Percentiles rank a stretch among this genome's conserved stretches.
Conservation (phyloP, 1,140 invertebrate genomes). For the Magallana angulata region DNA sequence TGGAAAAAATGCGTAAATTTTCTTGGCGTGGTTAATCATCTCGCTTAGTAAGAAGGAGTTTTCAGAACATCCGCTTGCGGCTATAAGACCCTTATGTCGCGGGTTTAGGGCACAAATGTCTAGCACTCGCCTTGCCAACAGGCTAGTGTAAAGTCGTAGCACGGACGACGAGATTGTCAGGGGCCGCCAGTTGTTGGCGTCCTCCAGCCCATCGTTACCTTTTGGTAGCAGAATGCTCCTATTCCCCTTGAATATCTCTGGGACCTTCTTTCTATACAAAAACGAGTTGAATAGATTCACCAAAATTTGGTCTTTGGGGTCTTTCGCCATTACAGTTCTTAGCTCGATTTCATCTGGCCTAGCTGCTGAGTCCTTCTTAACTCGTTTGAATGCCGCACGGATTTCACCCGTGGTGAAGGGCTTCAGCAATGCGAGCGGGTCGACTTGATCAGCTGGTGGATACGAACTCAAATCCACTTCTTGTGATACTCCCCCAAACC, state of each 20-base stretch:
- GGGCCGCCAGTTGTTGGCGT: conserved; percentile 65
- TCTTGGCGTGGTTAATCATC: conserved; percentile 50
- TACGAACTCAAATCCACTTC: conserved; percentile 48
- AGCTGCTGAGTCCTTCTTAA: conserved; percentile 46
- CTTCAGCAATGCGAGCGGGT: conserved; percentile 30
- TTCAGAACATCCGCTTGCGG: conserved; percentile 46
- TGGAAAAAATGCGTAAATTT: conserved; percentile 23
- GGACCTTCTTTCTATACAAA: conserved; percentile 43
- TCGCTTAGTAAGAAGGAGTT: conserved; percentile 47
- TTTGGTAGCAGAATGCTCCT: conserved; percentile 63
- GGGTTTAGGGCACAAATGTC: conserved; percentile 14
- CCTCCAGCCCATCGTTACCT: conserved; percentile 37
- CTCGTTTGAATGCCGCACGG: not conserved
- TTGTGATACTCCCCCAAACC: conserved; percentile 46
- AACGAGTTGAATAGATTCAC: conserved; percentile 54
- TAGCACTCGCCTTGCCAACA: conserved; percentile 41
- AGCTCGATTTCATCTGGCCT: conserved; percentile 52
- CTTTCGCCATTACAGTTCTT: not conserved
- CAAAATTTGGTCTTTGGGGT: conserved; percentile 1
- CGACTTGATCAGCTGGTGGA: conserved; percentile 4
- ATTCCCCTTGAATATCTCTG: conserved; percentile 47
- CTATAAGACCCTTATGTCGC: conserved; percentile 55
- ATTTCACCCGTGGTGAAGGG: conserved; percentile 50
- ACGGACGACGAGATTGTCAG: conserved; percentile 59
- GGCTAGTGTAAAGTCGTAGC: conserved; percentile 52